Evolutionary conservation across 37 sponge, comb jelly and placozoan species (phyloP), one percentile per base, ranked within the genome.

Genomic region (Sycon ciliatum): DNA sequence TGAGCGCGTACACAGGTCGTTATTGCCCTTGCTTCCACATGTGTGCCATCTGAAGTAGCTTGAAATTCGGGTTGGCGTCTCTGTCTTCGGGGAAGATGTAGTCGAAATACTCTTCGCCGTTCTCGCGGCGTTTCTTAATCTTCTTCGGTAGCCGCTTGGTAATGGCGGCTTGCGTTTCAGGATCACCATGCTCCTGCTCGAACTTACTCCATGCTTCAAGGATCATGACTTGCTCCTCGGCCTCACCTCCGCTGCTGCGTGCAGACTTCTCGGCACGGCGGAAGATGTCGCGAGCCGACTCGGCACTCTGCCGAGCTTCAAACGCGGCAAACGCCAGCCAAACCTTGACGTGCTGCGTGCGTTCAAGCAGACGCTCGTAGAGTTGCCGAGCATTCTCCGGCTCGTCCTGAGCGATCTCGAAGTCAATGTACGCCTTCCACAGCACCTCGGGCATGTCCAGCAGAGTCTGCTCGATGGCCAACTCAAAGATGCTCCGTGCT

Each of bases 51-150:
- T 96, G 84, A 57, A 96, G 73, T 42, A 96, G 80, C 61, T 92
- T 96, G 65, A 96, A 56, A 66, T 83, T 81, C 27, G 93, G 83
- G 23, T 89, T 85, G 68, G 76, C 80, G 4, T 79, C 60, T 28
- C 60, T 63, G 67, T 84, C 91, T 39, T 96, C 99, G 29, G 99
- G 99, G 78, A 96, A 96, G 4, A 96, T 76, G 77, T 96, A 96
- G 63, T 96, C 99, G 86, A 86, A 96, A 70, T 96, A 92, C 56
- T 96, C 99, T 67, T 96, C 99, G 93, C 99, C 82, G 31, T 86
- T 80, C 73, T 89, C 89, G n/a, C 93, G 71, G 29, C 83, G 74
- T 78, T 91, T 95, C 81, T 96, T 96, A 32, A 96, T 82, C 37
- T 79, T 69, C 7, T 75, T 69, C 35, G 99, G 93, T 80, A 88